Percentiles rank a stretch among this genome's conserved stretches.
Conservation (phyloP, 2,113 vertebrate genomes). For the Tachysurus vachellii region DNA sequence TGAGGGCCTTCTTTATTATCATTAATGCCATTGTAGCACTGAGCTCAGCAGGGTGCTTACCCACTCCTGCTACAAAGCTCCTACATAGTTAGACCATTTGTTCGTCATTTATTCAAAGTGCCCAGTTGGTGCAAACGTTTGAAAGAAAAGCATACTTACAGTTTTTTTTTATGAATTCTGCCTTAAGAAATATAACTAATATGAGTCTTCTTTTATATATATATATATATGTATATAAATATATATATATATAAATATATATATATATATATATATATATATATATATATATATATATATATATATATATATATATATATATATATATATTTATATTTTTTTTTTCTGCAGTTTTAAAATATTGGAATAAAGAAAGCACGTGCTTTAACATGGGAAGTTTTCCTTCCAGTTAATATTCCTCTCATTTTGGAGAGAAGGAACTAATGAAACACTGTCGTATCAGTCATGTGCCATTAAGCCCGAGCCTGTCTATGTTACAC, state of each 20-base stretch:
- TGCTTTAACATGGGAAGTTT: background rate
- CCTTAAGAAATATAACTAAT: background rate
- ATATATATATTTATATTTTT: too few species aligned
- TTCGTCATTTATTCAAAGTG: constrained; percentile 23
- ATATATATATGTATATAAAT: too few species aligned
- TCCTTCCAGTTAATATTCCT: background rate
- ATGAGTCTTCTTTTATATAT: background rate
- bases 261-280: too few species aligned
- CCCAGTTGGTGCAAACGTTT: background rate
- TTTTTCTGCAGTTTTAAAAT: background rate
- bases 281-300: too few species aligned
- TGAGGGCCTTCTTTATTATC: constrained; percentile 39
- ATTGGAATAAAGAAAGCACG: background rate
- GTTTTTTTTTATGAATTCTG: constrained; percentile 5
- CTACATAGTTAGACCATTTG: constrained; percentile 9
- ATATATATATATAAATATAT: too few species aligned
- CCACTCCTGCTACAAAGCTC: constrained; percentile 8
- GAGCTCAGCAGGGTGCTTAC: constrained; percentile 32
- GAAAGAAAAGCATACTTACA: background rate
- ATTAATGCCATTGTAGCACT: constrained; percentile 34
- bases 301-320: too few species aligned
- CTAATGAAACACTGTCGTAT: constrained; percentile 39
- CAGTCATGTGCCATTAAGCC: constrained; percentile 41
- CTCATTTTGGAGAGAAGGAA: constrained; percentile 36
- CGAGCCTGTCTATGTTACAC: constrained; percentile 34